Evolutionary conservation across 2,888 invertebrate genomes (phyloP).

Genomic region (Augiades crinisus): DNA sequence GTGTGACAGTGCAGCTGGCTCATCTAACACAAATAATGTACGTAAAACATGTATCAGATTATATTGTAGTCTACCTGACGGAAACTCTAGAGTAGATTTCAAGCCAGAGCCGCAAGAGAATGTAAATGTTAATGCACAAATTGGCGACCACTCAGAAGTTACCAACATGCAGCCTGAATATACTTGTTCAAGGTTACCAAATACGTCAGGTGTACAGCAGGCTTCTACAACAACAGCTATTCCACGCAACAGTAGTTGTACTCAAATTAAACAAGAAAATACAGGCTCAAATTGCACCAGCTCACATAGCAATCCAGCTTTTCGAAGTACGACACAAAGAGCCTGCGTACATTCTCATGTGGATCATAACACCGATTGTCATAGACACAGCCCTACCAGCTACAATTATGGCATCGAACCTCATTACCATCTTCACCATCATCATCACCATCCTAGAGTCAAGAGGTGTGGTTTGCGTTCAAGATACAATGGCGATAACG

Average conservation of each 20-base stretch:
- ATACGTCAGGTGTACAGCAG: slow-evolving; percentile 24
- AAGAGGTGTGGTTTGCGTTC: background rate
- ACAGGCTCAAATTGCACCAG: slow-evolving; percentile 7
- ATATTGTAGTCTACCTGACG: slow-evolving; percentile 31
- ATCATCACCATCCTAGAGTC: slow-evolving; percentile 36
- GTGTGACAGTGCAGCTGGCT: slow-evolving; percentile 45
- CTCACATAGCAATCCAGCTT: slow-evolving; percentile 9
- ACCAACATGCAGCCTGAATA: slow-evolving; percentile 26
- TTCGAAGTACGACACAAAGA: slow-evolving; percentile 22
- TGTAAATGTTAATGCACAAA: slow-evolving; percentile 40
- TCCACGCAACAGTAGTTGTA: slow-evolving; percentile 1
- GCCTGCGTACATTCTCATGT: slow-evolving; percentile 29
- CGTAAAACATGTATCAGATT: slow-evolving; percentile 29
- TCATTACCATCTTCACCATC: slow-evolving; percentile 43
- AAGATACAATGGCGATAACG: background rate
- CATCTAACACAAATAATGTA: slow-evolving; percentile 8
- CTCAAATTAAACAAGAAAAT: slow-evolving; percentile 35
- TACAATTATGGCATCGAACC: slow-evolving; percentile 44
- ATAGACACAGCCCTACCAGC: slow-evolving; percentile 38
- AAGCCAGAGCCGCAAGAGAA: slow-evolving; percentile 55
- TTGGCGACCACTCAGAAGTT: slow-evolving; percentile 34
- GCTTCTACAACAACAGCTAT: slow-evolving; percentile 7
- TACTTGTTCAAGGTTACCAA: slow-evolving; percentile 14
- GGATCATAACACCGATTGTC: slow-evolving; percentile 29
- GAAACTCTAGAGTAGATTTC: slow-evolving; percentile 42